A percentile compares a stretch with the other conserved stretches of the same genome.
Conservation (phyloP, 2,888 invertebrate genomes). For the Melinaea menophilus region DNA sequence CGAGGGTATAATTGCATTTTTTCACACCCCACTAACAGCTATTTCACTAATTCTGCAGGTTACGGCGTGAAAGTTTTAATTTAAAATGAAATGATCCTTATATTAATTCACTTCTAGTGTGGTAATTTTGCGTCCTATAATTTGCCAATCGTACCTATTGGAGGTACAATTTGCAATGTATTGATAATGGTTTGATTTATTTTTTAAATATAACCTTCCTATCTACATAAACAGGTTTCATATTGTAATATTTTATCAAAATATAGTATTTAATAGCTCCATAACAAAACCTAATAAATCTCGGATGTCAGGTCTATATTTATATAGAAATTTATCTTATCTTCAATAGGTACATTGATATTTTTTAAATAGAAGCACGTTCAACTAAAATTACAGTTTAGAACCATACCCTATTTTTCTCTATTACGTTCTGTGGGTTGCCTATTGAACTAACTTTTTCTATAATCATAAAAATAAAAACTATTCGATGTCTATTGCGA, state of each 20-base stretch:
- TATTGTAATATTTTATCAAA: no score
- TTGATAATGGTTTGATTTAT: no score
- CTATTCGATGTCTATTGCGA: conserved; percentile 34
- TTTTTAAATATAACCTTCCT: no score
- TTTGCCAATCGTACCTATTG: background rate
- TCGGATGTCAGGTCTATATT: no score
- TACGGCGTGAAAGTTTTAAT: conserved; percentile 41
- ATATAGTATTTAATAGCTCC: no score
- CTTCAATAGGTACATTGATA: conserved; percentile 10
- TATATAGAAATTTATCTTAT: no score
- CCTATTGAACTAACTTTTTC: conserved; percentile 35
- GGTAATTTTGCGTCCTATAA: conserved; percentile 11
- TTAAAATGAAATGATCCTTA: conserved; percentile 29
- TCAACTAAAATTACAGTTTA: conserved; percentile 21
- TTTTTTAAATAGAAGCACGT: conserved; percentile 13
- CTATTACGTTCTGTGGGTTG: conserved; percentile 27
- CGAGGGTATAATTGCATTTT: conserved; percentile 70
- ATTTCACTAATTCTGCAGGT: conserved; percentile 68
- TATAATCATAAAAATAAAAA: conserved; percentile 40
- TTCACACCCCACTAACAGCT: conserved; percentile 64
- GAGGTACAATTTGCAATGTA: background rate
- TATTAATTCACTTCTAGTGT: conserved; percentile 18
- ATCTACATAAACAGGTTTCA: no score
- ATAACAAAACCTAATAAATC: no score
- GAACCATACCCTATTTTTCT: conserved; percentile 34